These are phyloP conservation scores for Pterostichus niger DNA, from an alignment of 2,888 invertebrate genomes.

Conservation along the genomic window DNA sequence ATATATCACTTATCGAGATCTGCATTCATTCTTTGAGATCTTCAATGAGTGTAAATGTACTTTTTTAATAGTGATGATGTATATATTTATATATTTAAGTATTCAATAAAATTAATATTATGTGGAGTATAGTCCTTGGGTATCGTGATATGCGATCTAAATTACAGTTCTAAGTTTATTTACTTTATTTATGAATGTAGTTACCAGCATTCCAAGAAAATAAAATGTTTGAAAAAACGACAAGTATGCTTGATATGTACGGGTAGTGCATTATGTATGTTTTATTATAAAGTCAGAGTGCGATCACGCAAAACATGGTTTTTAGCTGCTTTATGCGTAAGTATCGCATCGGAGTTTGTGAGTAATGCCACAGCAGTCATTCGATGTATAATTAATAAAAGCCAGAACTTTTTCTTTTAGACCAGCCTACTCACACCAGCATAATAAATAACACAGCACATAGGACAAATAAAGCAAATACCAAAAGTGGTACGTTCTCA, in stretches of 20 bases:
- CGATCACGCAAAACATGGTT: constrained; percentile 31
- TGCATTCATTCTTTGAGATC: no score
- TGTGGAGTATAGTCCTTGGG: background rate
- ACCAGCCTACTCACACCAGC: constrained; percentile 1
- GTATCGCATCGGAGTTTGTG: background rate
- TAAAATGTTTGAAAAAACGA: background rate
- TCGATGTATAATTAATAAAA: constrained; percentile 38
- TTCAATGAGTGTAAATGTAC: no score
- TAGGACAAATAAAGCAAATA: constrained; percentile 13
- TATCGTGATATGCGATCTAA: background rate
- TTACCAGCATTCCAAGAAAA: background rate
- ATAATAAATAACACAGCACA: constrained; percentile 31
- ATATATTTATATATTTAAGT: no score
- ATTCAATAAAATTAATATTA: no score
- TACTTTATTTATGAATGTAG: constrained; percentile 19
- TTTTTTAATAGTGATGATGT: no score
- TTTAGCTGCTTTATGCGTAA: constrained; percentile 24
- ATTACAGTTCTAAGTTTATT: background rate
- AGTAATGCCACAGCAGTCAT: constrained; percentile 8
- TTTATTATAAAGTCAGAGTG: constrained; percentile 6
- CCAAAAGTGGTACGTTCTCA: background rate
- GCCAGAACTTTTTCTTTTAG: constrained; percentile 6
- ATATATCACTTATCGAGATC: no score
- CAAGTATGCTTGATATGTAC: constrained; percentile 5
- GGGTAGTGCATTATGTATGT: constrained; percentile 23